These are phyloP conservation scores for Mallotus villosus DNA, from an alignment of 2,797 vertebrate species.

Conservation along the genomic window DNA sequence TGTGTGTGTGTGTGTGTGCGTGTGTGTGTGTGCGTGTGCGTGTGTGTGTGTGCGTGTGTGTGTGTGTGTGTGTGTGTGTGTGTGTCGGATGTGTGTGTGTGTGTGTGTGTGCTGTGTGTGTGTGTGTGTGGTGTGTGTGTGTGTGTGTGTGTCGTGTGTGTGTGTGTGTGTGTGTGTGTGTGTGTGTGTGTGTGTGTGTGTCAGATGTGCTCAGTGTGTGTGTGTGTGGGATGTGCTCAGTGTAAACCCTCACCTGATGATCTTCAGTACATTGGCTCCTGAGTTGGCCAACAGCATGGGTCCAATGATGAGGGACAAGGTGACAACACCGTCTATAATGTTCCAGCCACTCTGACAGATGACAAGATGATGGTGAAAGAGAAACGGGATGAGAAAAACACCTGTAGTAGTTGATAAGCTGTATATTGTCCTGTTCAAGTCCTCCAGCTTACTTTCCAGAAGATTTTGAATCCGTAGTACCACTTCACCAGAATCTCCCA, in stretches of 20 bases:
- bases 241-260: slow-evolving; percentile 10
- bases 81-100: background rate
- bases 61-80: background rate
- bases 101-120: no score
- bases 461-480: slow-evolving; percentile 29
- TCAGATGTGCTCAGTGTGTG: background rate
- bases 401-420: no score
- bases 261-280: background rate
- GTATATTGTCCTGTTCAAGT: no score
- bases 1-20: background rate
- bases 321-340: slow-evolving; percentile 24
- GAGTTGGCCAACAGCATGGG: slow-evolving; percentile 12
- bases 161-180: no score
- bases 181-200: no score
- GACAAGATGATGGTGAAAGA: slow-evolving; percentile 2
- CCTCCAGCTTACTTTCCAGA: slow-evolving; percentile 17
- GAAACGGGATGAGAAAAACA: background rate
- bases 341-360: slow-evolving; percentile 15
- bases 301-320: slow-evolving; percentile 15
- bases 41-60: no score
- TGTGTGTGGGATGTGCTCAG: no score
- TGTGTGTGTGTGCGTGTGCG: no score
- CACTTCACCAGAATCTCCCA: slow-evolving; percentile 31
- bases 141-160: background rate
- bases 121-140: no score